A percentile compares a stretch with the other conserved stretches of the same genome.
Conservation (phyloP, 1,140 invertebrate species). For the Rhizoglyphus robini region DNA sequence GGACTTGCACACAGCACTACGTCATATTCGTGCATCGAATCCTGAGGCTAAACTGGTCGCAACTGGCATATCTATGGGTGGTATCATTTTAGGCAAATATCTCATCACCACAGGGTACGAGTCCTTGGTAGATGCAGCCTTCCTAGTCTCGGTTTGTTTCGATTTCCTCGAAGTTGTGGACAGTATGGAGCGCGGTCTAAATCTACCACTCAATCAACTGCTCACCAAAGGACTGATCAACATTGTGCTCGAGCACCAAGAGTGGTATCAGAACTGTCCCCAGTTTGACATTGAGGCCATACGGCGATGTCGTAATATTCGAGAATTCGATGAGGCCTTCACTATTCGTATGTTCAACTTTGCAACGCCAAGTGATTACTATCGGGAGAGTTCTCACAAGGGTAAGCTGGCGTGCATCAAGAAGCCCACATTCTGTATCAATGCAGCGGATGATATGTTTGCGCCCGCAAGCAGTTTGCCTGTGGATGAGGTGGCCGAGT, state of each 20-base stretch:
- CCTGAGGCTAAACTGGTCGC: slow-evolving; percentile 53
- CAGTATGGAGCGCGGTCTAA: slow-evolving; percentile 59
- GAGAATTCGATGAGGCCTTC: slow-evolving; percentile 66
- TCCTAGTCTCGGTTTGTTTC: slow-evolving; percentile 68
- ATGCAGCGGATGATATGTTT: slow-evolving; percentile 71
- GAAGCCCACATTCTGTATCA: slow-evolving; percentile 57
- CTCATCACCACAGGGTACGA: slow-evolving; percentile 47
- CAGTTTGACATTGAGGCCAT: slow-evolving; percentile 33
- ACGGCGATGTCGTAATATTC: slow-evolving; percentile 49
- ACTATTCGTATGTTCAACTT: slow-evolving; percentile 71
- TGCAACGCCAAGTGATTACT: slow-evolving; percentile 60
- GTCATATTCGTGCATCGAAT: slow-evolving; percentile 46
- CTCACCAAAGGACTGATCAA: slow-evolving; percentile 45
- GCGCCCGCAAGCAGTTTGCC: slow-evolving; percentile 49
- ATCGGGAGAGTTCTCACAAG: slow-evolving; percentile 53
- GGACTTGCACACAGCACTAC: slow-evolving; percentile 59
- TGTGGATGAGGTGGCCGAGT: slow-evolving; percentile 17
- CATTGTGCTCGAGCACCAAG: slow-evolving; percentile 24
- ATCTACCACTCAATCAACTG: slow-evolving; percentile 57
- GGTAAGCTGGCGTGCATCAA: slow-evolving; percentile 54
- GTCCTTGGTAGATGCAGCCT: slow-evolving; percentile 49
- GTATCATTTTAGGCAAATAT: slow-evolving; percentile 59
- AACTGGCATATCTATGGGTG: slow-evolving; percentile 67
- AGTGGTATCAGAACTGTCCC: slow-evolving; percentile 18
- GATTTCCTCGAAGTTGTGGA: slow-evolving; percentile 55